Conservation (phyloP, 2,113 vertebrate genomes). For the zebrafish (Danio rerio) region DNA sequence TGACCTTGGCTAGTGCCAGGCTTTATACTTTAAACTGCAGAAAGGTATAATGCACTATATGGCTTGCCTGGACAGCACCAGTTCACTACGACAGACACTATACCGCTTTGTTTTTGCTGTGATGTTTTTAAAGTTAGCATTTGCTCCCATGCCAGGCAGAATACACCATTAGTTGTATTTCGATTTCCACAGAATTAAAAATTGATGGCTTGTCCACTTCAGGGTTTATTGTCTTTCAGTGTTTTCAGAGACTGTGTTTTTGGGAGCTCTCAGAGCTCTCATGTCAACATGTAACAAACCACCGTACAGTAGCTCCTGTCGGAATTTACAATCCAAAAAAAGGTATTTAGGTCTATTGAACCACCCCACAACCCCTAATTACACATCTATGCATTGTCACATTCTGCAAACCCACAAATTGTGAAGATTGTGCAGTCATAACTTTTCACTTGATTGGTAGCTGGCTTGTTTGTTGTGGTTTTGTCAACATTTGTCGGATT, state of each 20-base stretch:
- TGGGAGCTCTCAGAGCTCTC: background rate
- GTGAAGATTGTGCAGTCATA: background rate
- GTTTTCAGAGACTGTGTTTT: background rate
- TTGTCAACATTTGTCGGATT: conserved; percentile 16
- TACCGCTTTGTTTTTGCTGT: background rate
- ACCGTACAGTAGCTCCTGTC: background rate
- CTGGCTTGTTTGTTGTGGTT: conserved; percentile 21
- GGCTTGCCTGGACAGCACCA: background rate
- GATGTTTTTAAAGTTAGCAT: background rate
- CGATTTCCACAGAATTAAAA: background rate
- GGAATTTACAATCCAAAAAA: background rate
- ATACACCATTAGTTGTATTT: background rate
- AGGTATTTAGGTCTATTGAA: background rate
- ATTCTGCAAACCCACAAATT: background rate
- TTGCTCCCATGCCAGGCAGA: background rate
- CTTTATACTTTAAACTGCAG: background rate
- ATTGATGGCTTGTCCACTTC: background rate
- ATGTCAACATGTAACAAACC: background rate
- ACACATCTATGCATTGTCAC: background rate
- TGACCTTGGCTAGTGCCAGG: background rate
- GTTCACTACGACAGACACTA: background rate
- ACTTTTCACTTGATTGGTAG: background rate
- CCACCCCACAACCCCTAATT: background rate
- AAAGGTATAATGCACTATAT: background rate
- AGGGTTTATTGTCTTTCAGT: conserved; percentile 9